Conservation (phyloP, 2,113 vertebrate genomes). For the Pithys albifrons region DNA sequence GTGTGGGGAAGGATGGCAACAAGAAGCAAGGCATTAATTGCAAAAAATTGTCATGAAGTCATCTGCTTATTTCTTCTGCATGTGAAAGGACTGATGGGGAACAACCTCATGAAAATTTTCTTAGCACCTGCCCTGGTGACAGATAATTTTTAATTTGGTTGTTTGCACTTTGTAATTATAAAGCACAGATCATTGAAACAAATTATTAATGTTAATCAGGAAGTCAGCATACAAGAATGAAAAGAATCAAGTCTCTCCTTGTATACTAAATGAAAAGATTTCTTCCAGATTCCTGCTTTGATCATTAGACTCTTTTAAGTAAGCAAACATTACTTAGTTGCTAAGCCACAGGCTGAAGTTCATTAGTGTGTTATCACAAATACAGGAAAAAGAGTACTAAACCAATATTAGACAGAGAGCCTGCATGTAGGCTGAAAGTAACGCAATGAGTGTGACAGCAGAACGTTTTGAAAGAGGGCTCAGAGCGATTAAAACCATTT, state of each 20-base stretch:
- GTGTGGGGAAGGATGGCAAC: not conserved
- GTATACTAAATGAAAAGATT: constrained; percentile 32
- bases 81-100: not conserved
- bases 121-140: not conserved
- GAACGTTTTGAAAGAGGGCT: constrained; percentile 8
- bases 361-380: constrained; percentile 54
- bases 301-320: constrained; percentile 30
- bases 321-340: constrained; percentile 63
- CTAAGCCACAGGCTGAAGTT: constrained; percentile 47
- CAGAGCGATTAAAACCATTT: constrained; percentile 23
- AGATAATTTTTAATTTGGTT: not conserved
- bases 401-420: constrained; percentile 39
- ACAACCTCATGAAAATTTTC: not conserved
- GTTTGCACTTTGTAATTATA: not conserved
- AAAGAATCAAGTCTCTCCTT: constrained; percentile 5
- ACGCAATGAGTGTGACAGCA: not conserved
- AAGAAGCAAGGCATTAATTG: not conserved
- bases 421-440: constrained; percentile 43
- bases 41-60: not conserved
- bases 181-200: not conserved
- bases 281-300: constrained; percentile 52
- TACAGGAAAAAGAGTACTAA: constrained; percentile 42
- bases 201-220: not conserved
- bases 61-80: not conserved
- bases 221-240: constrained; percentile 21